These are phyloP conservation scores for Drusus annulatus DNA, from an alignment of 1,140 invertebrate genomes.

Conservation along the genomic window DNA sequence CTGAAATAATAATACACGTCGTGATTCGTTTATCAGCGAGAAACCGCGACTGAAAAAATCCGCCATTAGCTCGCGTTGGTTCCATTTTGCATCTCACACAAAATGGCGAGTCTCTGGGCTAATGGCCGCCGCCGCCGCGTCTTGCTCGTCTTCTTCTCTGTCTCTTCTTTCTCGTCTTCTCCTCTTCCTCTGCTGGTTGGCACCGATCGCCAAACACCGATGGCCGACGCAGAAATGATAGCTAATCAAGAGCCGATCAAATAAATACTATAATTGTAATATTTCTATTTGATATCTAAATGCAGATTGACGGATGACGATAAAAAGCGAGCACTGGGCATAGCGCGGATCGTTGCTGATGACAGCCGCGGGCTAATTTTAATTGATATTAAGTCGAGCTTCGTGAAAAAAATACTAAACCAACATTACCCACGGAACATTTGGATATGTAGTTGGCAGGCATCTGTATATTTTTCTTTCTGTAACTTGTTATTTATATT, in stretches of 20 bases:
- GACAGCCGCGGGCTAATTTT: conserved; percentile 20
- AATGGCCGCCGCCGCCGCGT: background rate
- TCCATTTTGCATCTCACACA: conserved; percentile 49
- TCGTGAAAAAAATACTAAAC: conserved; percentile 21
- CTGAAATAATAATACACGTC: conserved; percentile 56
- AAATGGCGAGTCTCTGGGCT: conserved; percentile 21
- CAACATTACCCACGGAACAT: background rate
- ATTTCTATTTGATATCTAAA: conserved; percentile 34
- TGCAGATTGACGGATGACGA: conserved; percentile 32
- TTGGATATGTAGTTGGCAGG: too few species aligned
- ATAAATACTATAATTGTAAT: conserved; percentile 47
- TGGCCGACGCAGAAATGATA: conserved; percentile 38
- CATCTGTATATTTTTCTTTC: too few species aligned
- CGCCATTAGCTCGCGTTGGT: conserved; percentile 54
- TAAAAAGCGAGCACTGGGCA: conserved; percentile 8
- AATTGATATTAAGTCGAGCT: conserved; percentile 32
- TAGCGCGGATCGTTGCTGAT: background rate
- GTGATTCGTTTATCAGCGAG: conserved; percentile 55
- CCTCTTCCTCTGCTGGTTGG: background rate
- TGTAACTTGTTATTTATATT: too few species aligned
- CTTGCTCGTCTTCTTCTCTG: background rate
- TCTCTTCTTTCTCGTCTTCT: conserved; percentile 6
- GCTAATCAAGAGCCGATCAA: conserved; percentile 44
- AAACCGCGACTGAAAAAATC: conserved; percentile 54
- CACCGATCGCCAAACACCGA: conserved; percentile 28